phyloP scores from a whole-genome alignment of 2,113 vertebrate genomes.

The Myotis lucifugus region DNA sequence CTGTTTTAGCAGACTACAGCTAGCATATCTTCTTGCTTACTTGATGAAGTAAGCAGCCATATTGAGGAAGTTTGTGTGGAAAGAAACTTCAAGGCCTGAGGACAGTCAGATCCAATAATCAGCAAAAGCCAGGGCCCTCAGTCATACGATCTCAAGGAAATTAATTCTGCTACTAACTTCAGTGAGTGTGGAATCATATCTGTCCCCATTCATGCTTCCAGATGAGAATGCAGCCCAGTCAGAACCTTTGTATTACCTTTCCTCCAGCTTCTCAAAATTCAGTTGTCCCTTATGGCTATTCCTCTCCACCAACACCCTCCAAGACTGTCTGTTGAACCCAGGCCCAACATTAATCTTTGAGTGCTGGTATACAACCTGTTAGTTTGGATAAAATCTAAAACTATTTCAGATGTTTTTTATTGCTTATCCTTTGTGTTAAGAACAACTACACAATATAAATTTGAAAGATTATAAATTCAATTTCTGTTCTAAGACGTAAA shows the following conservation, averaged over 20 bases:
- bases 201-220: not conserved
- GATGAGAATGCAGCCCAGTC: not conserved
- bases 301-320: not conserved
- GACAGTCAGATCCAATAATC: not conserved
- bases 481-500: not conserved
- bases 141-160: not conserved
- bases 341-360: not conserved
- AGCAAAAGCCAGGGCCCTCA: not conserved
- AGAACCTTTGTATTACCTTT: not conserved
- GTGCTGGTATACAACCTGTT: not conserved
- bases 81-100: not conserved
- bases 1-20: not conserved
- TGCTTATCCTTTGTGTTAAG: not conserved
- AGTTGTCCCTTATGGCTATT: not conserved
- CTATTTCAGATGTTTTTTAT: not conserved
- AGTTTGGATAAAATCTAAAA: not conserved
- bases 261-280: not conserved
- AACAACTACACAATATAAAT: not conserved
- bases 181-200: not conserved
- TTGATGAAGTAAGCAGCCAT: not conserved
- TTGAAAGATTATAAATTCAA: not conserved
- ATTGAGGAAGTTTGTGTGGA: not conserved
- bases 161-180: not conserved
- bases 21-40: not conserved
- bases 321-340: not conserved